Conservation (phyloP, 2,797 vertebrate genomes). For the Mus spretus region DNA sequence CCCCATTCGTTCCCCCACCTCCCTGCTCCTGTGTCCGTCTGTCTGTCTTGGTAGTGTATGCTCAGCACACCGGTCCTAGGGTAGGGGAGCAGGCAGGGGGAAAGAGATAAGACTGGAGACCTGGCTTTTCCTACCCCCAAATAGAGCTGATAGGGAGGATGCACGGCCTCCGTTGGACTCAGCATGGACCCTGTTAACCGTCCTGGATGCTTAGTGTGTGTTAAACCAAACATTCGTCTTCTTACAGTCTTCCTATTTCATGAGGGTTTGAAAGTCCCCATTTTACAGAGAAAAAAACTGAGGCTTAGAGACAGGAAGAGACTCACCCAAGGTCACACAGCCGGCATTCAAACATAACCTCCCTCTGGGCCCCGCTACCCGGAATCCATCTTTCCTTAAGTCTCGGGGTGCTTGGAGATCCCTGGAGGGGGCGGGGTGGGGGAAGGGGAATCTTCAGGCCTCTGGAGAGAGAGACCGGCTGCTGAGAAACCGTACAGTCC, state of each 20-base stretch:
- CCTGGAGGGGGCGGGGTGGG: conserved; percentile 66
- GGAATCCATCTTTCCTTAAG: conserved; percentile 70
- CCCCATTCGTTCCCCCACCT: conserved; percentile 13
- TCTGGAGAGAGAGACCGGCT: not conserved
- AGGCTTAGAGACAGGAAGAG: conserved; percentile 67
- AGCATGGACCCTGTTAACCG: conserved; percentile 1
- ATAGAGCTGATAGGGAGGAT: not conserved
- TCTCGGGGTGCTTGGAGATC: conserved; percentile 77
- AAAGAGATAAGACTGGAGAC: conserved; percentile 57
- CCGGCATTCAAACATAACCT: not conserved
- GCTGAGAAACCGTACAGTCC: conserved; percentile 17
- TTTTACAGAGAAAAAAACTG: conserved; percentile 70
- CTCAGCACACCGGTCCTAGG: conserved; percentile 44
- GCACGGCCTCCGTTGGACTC: not conserved
- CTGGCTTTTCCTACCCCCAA: conserved; percentile 40
- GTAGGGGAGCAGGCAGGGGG: not conserved
- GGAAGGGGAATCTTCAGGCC: conserved; percentile 60
- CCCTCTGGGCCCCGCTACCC: conserved; percentile 14
- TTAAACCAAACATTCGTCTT: conserved; percentile 28
- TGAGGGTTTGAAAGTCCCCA: conserved; percentile 1
- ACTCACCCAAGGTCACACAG: conserved; percentile 83
- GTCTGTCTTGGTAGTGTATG: conserved; percentile 35
- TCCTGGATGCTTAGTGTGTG: conserved; percentile 58
- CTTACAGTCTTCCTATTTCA: not conserved
- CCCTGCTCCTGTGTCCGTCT: not conserved